These are phyloP conservation scores for Brachyhypopomus occidentalis DNA, from an alignment of 2,113 vertebrate species.

Conservation along the genomic window DNA sequence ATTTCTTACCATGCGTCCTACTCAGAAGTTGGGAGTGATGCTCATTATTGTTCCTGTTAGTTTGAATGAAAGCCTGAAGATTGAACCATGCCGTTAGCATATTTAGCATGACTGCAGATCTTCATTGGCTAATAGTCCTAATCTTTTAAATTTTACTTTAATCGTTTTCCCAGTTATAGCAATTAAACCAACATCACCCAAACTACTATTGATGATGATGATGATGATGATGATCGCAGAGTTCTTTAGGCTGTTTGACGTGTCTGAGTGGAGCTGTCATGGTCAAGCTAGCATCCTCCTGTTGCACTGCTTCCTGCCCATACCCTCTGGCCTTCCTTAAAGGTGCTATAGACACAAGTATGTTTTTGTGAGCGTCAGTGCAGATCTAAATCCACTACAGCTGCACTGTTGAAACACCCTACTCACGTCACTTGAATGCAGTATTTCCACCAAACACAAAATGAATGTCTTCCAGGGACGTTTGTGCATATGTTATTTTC, in stretches of 20 bases:
- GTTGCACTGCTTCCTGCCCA: too few relatives aligned
- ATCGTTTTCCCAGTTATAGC: background rate
- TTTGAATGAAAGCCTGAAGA: slow-evolving; percentile 39
- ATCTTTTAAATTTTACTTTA: slow-evolving; percentile 10
- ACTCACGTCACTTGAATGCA: background rate
- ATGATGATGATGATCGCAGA: too few relatives aligned
- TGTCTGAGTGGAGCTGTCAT: too few relatives aligned
- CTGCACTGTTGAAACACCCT: background rate
- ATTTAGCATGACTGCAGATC: slow-evolving; percentile 25
- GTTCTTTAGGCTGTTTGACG: too few relatives aligned
- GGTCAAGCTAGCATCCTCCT: too few relatives aligned
- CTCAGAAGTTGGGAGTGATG: slow-evolving; percentile 38
- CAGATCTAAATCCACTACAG: background rate
- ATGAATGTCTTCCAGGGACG: background rate
- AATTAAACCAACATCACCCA: too few relatives aligned
- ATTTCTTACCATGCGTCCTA: slow-evolving; percentile 25
- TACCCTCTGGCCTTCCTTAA: too few relatives aligned
- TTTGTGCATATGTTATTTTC: background rate
- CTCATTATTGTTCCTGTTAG: slow-evolving; percentile 52
- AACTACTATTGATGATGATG: too few relatives aligned
- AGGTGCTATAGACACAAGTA: too few relatives aligned
- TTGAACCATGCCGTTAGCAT: slow-evolving; percentile 37
- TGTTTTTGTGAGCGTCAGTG: background rate
- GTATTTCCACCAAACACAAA: background rate
- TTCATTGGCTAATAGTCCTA: background rate